A percentile compares a stretch with the other conserved stretches of the same genome.
Evolutionary conservation across 2,797 vertebrate genomes (phyloP).

Genomic region (Mallotus villosus): DNA sequence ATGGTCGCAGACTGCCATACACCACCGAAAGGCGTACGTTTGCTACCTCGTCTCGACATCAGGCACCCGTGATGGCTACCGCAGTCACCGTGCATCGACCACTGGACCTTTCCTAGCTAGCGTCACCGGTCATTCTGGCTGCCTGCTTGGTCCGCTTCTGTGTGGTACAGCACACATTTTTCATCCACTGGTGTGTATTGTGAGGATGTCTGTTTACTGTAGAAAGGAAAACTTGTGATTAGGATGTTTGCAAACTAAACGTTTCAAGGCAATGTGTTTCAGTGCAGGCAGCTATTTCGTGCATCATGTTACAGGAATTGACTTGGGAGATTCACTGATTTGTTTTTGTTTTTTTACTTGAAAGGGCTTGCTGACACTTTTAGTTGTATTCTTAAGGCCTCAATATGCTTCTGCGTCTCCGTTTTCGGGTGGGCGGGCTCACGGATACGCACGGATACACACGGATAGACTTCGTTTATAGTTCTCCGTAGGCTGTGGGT

Average conservation of each 20-base stretch:
- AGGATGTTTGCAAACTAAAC: too few species aligned
- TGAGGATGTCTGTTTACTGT: background rate
- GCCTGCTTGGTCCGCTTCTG: background rate
- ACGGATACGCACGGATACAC: too few species aligned
- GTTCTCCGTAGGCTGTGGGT: too few species aligned
- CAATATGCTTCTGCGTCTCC: too few species aligned
- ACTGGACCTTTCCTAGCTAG: constrained; percentile 25
- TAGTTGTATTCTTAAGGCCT: too few species aligned
- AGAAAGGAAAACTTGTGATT: too few species aligned
- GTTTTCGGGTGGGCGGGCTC: too few species aligned
- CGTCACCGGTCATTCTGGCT: constrained; percentile 6
- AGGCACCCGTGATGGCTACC: background rate
- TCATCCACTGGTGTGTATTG: background rate
- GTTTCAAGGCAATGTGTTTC: too few species aligned
- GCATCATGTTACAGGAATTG: background rate
- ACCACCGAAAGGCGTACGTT: background rate
- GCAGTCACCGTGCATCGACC: constrained; percentile 15
- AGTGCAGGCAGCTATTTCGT: background rate
- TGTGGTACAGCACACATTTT: background rate
- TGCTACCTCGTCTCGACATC: constrained; percentile 2
- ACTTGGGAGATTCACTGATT: background rate
- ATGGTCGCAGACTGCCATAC: background rate
- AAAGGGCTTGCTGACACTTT: too few species aligned
- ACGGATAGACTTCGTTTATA: too few species aligned
- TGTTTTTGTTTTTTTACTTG: too few species aligned